Conservation (phyloP, 2,888 invertebrate genomes). For the Cataglyphis cursor region DNA sequence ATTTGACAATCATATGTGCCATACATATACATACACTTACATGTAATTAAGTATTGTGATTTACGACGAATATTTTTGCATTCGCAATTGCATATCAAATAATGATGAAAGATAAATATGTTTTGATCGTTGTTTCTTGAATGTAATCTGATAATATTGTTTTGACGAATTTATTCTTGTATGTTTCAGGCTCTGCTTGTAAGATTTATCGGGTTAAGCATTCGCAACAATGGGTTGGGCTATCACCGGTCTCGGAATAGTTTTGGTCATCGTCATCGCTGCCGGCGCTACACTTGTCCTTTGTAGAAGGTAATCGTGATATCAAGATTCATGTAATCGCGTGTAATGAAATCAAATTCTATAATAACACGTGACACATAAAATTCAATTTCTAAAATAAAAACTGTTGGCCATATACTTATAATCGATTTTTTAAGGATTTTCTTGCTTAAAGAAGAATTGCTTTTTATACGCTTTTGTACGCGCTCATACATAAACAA, state of each 20-base stretch:
- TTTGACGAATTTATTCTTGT: conserved; percentile 63
- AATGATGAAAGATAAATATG: not conserved
- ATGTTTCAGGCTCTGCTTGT: conserved; percentile 73
- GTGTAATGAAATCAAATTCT: not conserved
- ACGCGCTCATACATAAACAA: not conserved
- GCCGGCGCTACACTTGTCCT: conserved; percentile 80
- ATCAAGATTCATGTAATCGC: no score
- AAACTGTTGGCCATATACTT: not conserved
- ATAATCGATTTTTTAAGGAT: not conserved
- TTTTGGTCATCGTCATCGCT: conserved; percentile 78
- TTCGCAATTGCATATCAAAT: not conserved
- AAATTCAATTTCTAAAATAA: not conserved
- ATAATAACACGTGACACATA: not conserved
- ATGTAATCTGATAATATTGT: conserved; percentile 67
- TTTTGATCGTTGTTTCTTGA: not conserved
- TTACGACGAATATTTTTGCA: not conserved
- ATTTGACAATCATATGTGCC: not conserved
- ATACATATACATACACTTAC: not conserved
- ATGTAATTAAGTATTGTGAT: not conserved
- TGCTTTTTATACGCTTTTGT: not conserved
- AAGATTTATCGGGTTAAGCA: conserved; percentile 71
- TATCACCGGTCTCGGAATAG: conserved; percentile 80
- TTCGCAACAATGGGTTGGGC: conserved; percentile 82
- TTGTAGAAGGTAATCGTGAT: conserved; percentile 80
- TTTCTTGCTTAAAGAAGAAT: not conserved